phyloP scores from a whole-genome alignment of 1,140 invertebrate genomes.

The Plectrocnemia conspersa region DNA sequence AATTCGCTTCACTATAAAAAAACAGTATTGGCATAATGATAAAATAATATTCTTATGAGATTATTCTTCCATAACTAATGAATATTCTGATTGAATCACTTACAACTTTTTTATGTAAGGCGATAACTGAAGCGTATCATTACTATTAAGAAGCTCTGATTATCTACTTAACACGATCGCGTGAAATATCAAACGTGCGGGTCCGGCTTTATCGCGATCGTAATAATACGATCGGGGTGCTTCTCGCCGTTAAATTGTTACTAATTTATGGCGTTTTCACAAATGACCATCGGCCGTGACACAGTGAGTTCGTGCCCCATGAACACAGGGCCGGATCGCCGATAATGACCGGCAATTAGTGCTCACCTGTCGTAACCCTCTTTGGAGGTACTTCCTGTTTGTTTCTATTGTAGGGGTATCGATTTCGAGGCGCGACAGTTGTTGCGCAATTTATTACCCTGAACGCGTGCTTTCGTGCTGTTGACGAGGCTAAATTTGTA shows the following conservation, averaged over 20 bases:
- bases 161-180: too few relatives aligned
- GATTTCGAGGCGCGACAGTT: not conserved
- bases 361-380: slow-evolving; percentile 14
- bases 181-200: too few relatives aligned
- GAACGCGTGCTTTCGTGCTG: not conserved
- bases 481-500: slow-evolving; percentile 6
- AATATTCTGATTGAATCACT: too few relatives aligned
- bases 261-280: not conserved
- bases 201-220: too few relatives aligned
- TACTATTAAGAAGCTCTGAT: too few relatives aligned
- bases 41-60: too few relatives aligned
- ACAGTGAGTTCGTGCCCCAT: not conserved
- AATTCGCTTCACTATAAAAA: too few relatives aligned
- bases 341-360: slow-evolving; percentile 15
- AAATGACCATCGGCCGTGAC: not conserved
- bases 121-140: too few relatives aligned
- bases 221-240: too few relatives aligned
- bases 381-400: not conserved
- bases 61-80: too few relatives aligned
- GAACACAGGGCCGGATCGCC: not conserved
- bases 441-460: slow-evolving; percentile 2
- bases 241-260: not conserved
- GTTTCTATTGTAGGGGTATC: not conserved
- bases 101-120: too few relatives aligned
- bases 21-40: too few relatives aligned